Base-by-base conservation (phyloP, 2,888 invertebrate species). In the Apamea monoglypha region DNA sequence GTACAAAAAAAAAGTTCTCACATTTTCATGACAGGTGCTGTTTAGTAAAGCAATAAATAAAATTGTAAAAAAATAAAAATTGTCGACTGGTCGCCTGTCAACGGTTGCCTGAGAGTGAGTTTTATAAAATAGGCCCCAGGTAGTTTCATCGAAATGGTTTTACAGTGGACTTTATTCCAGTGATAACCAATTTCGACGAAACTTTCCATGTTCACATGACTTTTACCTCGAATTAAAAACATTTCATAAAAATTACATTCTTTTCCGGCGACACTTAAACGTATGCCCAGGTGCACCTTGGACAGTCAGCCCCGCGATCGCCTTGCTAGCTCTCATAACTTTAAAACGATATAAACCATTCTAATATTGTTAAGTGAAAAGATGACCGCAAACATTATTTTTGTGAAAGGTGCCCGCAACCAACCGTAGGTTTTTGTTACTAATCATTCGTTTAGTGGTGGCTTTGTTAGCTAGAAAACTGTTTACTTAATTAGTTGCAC, bases 401-500 rank as follows among this genome's bases (percentile, higher is more conserved):
- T 29, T 76, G 12, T 7, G 21, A 44, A 32, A 44, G 0, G 25
- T 44, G 29, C 56, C 32, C n/a, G 1, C 32, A 59, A 8, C 14
- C 32, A 71, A 61, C 4, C 8, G 18, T 1, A 61, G 5, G 12
- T 81, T 50, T 40, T 40, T 82, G 8, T 44, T 5, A 29, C 10
- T 21, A 12, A 32, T 12, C 5, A 32, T 36, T 36, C 64, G 1
- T 32, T 32, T 53, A 50, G 6, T 64, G 3, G 18, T 36, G 29
- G 5, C 12, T 63, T 16, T 18, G 40, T 69, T 29, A 47, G 6
- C 36, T 21, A 16, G 1, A 47, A 56, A 79, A 71, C 36, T 61
- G 61, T 72, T 85, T 71, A 0, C 21, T 32, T 79, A 32, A 80
- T 67, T 36, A 81, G 3, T 25, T 14, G 21, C 8, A 56, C 7